A percentile compares a stretch with the other conserved stretches of the same genome.
phyloP scores from a whole-genome alignment of 2,113 vertebrate genomes.

The Odontophorus gujanensis region DNA sequence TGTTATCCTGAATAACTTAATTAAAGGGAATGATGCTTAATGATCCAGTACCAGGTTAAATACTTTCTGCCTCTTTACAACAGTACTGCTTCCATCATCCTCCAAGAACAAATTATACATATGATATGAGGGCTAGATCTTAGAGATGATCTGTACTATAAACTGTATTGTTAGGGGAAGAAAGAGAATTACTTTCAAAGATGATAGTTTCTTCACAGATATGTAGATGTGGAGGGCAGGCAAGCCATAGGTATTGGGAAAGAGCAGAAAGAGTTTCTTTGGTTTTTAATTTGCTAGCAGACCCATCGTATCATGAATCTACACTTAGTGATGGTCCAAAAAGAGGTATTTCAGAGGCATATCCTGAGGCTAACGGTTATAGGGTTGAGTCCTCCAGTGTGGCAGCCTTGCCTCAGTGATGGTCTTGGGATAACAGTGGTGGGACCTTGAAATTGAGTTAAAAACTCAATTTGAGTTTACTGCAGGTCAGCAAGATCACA shows the following conservation, averaged over 20 bases:
- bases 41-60: neutral
- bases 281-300: neutral
- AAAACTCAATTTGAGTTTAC: neutral
- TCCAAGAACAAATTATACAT: neutral
- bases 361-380: neutral
- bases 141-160: neutral
- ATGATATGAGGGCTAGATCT: neutral
- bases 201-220: neutral
- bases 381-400: neutral
- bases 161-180: neutral
- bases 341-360: accelerated
- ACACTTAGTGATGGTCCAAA: neutral
- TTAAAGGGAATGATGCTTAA: neutral
- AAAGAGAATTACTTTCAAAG: neutral
- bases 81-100: neutral
- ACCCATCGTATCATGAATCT: neutral
- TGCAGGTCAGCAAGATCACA: neutral
- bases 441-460: neutral
- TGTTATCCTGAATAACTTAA: neutral
- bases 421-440: accelerated
- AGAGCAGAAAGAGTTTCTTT: neutral
- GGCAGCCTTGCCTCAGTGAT: neutral
- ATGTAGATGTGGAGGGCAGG: neutral
- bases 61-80: neutral
- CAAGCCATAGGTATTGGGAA: neutral